phyloP scores from a whole-genome alignment of 1,140 invertebrate genomes.

The Sipha flava region DNA sequence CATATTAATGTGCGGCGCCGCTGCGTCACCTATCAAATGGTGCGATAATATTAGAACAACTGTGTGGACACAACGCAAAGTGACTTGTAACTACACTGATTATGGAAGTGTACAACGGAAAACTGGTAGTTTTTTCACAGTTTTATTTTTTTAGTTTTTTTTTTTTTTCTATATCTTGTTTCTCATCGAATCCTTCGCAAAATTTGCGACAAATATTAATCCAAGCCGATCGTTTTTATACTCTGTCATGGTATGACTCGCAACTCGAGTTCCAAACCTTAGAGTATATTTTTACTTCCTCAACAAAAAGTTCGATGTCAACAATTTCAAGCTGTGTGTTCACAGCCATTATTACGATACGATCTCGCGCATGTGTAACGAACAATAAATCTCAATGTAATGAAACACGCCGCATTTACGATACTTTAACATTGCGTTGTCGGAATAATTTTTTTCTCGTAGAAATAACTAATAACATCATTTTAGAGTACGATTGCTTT shows the following conservation, averaged over 20 bases:
- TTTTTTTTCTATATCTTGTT: constrained; percentile 1
- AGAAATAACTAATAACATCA: too few relatives aligned
- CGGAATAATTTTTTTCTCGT: not conserved
- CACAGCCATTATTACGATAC: not conserved
- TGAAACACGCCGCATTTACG: not conserved
- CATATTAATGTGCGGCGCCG: too few relatives aligned
- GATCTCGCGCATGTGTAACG: not conserved
- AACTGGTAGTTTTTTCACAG: too few relatives aligned
- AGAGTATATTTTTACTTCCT: not conserved
- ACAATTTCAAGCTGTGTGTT: not conserved
- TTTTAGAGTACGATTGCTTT: too few relatives aligned
- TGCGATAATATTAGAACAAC: too few relatives aligned
- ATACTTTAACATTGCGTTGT: not conserved
- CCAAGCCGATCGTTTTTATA: constrained; percentile 40
- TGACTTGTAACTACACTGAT: too few relatives aligned
- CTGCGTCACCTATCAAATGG: too few relatives aligned
- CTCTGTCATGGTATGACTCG: constrained; percentile 44
- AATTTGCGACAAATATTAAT: not conserved
- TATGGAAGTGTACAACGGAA: too few relatives aligned
- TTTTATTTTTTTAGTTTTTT: not conserved
- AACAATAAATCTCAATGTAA: not conserved
- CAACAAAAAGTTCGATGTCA: not conserved
- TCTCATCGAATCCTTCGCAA: not conserved
- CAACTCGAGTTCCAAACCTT: constrained; percentile 36
- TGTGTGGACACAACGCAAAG: too few relatives aligned